Evolutionary conservation across 2,888 invertebrate species (phyloP), one percentile per base, ranked within the genome.

Genomic region (Caenorhabditis sinica): DNA sequence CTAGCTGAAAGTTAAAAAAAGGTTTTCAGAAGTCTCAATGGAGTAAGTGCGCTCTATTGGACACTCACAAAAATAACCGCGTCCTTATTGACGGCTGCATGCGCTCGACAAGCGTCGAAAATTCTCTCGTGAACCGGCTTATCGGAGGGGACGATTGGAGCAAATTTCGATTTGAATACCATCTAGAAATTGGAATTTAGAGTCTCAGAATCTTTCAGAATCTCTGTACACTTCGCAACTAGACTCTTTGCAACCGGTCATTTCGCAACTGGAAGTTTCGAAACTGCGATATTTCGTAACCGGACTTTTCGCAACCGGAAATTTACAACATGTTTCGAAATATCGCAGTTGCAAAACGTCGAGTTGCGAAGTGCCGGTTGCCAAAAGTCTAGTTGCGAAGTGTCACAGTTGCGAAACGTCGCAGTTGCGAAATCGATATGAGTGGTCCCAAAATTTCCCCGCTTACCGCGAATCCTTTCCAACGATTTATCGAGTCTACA

Each of bases 51-150:
- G 28, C n/a, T 65, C 28, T 1, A 43, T 17, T 8, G 65, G 5
- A n/a, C n/a, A 65, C 85, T 63, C 9, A 85, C 85, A 74, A 85
- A 85, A 30, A 66, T 40, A 23, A 85, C 63, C n/a, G 85, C 77
- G 23, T 85, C 77, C 30, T 80, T 77, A 28, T 85, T 65, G 13
- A 45, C 74, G 17, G 76, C 69, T 2, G 82, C 63, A 15, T 81
- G 81, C 1, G 30, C 20, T 0, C 58, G 49, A 33, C 65, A 65
- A 13, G 85, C 81, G 13, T 51, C 74, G 15, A 85, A 49, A 65
- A 85, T 77, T n/a, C 61, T 56, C 40, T 85, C 85, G 40, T 85
- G 85, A 6, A 77, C 58, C 20, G 85, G 77, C 30, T 30, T 17
- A 20, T 45, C 58, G 25, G 71, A 61, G 13, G 72, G 66, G 30